Evolutionary conservation across 2,113 vertebrate species (phyloP), one percentile per base, ranked within the genome.

Genomic region (Rhynchomys soricoides): DNA sequence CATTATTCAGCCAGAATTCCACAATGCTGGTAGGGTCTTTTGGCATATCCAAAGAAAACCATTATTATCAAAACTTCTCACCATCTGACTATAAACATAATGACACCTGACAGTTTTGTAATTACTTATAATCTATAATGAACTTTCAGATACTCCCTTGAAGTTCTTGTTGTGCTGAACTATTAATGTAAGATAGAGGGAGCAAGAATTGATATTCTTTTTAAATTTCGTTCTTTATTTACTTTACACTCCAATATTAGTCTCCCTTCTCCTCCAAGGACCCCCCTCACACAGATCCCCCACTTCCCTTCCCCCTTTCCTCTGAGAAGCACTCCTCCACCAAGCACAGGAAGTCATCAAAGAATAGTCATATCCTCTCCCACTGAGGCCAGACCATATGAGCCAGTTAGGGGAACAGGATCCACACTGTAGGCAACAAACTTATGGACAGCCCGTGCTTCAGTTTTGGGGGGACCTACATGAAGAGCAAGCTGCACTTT

Each of bases 31-130:
- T 66, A 66, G 73, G 83, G 68, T 81, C 9, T 17, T 79, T 70
- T 48, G 59, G 17, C 31, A 88, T 22, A 59, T 88, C 82, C 6
- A 85, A 57, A 22, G 19, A 90, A 43, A 90, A 70, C 43, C 3
- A 19, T n/a, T 87, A 52, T 88, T 83, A 66, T 48, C n/a, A 82
- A 83, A 87, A 86, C 22, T 90, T 70, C 73, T 90, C 29, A 81
- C 24, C 22, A 86, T 34, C 15, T 59, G 15, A 93, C 26, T 86
- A 37, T 12, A 81, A 83, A 2, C 0, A 22, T 37, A 70, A 68
- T 1, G 83, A 59, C 4, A 75, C 1, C 40, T 95, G 73, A 82
- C 0, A 78, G 17, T 86, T 88, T 82, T 86, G 40, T 62, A 93
- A 66, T 74, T 90, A 45, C 55, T 86, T 86, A 29, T 43, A 26